Evolutionary conservation across 1,140 invertebrate genomes (phyloP), one percentile per base, ranked within the genome.

Genomic region (Tyrophagus putrescentiae): DNA sequence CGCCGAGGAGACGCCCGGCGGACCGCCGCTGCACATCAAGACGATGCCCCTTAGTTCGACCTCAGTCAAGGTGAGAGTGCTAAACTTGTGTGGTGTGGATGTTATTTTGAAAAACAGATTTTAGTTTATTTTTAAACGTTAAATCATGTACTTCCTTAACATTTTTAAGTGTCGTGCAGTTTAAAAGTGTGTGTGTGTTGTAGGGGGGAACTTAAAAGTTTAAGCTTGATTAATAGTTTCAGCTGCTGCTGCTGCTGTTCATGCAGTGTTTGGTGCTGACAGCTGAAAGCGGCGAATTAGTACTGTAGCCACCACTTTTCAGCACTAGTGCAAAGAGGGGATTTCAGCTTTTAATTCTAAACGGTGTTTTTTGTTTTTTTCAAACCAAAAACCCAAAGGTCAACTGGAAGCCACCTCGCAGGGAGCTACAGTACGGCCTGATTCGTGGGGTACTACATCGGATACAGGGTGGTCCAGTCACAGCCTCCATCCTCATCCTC

Each of bases 1-100:
- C 16, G 76, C 83, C 64, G 87, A 90, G 76, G 85, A 88, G 80
- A 72, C 70, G 27, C 74, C 75, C 1, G 68, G 69, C 9, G 73
- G 72, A 1, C 70, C 73, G 13, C 75, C 75, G 16, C 53, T 64
- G 4, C 66, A 72, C 50, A 69, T 75, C 1, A 65, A 67, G 52
- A 70, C 72, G 6, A 67, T 68, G 58, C 68, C 75, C 4, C 66
- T 72, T 1, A 70, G 71, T 21, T 73, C 74, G n/a, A 72, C 73
- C 45, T 68, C 72, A 3, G 66, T 76, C 0, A 69, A 72, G 62
- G 70, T 74, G 25, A 68, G 66, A n/a, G 28, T 13, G n/a, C n/a
- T 6, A 13, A 48, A 48, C 28, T 6, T 7, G 21, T 48, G 21
- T 6, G 6, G 6, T 13, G 23, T 6, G 18, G 25, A n/a, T 6